Evolutionary conservation across 2,113 vertebrate genomes (phyloP), one percentile per base, ranked within the genome.

Genomic region (Labeo rohita): DNA sequence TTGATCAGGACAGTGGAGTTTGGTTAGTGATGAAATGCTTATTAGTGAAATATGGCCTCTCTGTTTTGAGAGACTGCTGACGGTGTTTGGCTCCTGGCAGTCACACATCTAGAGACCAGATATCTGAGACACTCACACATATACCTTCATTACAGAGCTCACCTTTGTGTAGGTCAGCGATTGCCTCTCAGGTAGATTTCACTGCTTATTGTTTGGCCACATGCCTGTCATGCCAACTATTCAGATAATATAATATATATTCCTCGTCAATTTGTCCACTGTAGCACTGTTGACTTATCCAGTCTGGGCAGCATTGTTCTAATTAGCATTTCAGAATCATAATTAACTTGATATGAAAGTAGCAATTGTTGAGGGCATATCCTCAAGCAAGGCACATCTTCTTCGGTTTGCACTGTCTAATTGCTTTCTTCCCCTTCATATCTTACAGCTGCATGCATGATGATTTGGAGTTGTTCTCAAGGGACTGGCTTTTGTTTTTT

Each of bases 51-150:
- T 75, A 86, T 88, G 81, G 85, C 72, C 85, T 59, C 72, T 68
- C 61, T 75, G 76, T 80, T 88, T 88, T 80, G 54, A 86, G 85
- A 86, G 84, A 86, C 85, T 84, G 87, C 87, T 88, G 87, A 88
- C 87, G 56, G 78, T 45, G 78, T 63, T 86, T 80, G 80, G 75
- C 87, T 88, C 84, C 87, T 70, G 78, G 15, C 83, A 85, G 79
- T 76, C 78, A 88, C 84, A 83, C 50, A 83, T 75, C 45, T 83
- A 80, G 63, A 78, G 79, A 83, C 66, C 49, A 75, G 84, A 85
- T 52, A 85, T 88, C 10, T 73, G 81, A 73, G 81, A 72, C 34
- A 23, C 65, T 56, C 34, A 50, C 84, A 85, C 73, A 85, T 65
- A 85, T 68, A 79, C 59, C 43, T 23, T 85, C 34, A 66, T 78